Evolutionary conservation across 2,888 invertebrate genomes (phyloP).

Genomic region (Limnephilus rhombicus): DNA sequence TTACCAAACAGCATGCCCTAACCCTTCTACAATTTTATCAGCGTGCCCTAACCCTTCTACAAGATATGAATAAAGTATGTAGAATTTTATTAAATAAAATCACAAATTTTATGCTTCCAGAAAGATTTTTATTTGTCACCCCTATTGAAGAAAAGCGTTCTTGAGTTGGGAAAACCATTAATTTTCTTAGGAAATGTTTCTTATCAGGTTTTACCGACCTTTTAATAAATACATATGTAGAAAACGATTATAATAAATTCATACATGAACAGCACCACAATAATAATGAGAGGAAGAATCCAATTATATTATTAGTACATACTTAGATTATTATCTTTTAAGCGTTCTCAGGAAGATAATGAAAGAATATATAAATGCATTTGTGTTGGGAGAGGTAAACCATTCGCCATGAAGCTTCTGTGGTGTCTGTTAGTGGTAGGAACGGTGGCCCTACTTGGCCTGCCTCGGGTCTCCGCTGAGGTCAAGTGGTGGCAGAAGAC

Average conservation of each 20-base stretch:
- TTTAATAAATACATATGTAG: neutral
- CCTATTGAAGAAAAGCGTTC: neutral
- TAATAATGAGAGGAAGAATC: neutral
- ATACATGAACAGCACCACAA: neutral
- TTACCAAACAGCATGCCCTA: too few relatives aligned
- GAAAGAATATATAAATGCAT: conserved; percentile 8
- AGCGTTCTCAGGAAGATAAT: neutral
- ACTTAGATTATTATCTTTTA: neutral
- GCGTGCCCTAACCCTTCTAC: too few relatives aligned
- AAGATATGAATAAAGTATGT: too few relatives aligned
- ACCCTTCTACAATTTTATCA: too few relatives aligned
- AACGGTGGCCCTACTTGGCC: neutral
- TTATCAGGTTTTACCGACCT: neutral
- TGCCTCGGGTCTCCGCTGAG: neutral
- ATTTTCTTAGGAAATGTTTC: neutral
- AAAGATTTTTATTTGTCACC: neutral
- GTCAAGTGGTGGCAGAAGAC: conserved; percentile 85
- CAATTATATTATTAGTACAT: neutral
- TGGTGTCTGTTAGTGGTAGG: neutral
- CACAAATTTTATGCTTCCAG: neutral
- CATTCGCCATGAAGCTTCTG: conserved; percentile 38
- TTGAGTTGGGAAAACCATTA: too few relatives aligned
- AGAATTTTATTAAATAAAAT: too few relatives aligned
- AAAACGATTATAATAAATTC: neutral
- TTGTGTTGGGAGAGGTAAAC: neutral